Base-by-base conservation (phyloP, 2,797 vertebrate species). In the Momotus momota region DNA sequence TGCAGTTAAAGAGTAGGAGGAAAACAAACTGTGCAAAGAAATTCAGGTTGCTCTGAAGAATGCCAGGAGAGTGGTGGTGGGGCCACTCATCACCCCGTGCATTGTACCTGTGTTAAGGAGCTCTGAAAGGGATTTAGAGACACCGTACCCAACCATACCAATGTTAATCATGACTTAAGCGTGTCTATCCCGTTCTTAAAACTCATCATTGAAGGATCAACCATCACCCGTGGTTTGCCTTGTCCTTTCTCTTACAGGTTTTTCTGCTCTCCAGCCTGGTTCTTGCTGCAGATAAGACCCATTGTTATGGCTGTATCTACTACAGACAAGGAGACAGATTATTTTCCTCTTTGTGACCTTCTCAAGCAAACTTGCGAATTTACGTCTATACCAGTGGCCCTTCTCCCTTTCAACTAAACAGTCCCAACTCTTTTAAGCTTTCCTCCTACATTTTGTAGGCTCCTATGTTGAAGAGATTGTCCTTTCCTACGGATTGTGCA, bases 281-380 rank as follows among this genome's bases (percentile, higher is more conserved):
- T 94, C 52, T 64, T 1, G 3, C 45, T 57, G 75, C 67, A 72
- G 54, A 3, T 21, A 12, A 77, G 58, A 65, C 5, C 26, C 23
- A 0, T 26, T 48, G 16, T 8, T 62, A 35, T n/a, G 25, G 18
- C 3, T 55, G 14, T 45, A 20, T 9, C 23, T 49, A 25, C 31
- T 18, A 3, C 12, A 19, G 26, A 7, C 45, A 6, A 0, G 0
- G 40, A 15, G n/a, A 31, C 26, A 18, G n/a, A n/a, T 54, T 18
- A 17, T 51, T 81, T 11, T n/a, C 21, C 51, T 67, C 54, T 74
- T 84, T 71, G 25, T 46, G 75, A 31, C 40, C 54, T 78, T 74
- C 66, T 84, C 5, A 1, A 19, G 60, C 25, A 67, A n/a, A 33
- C 67, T 35, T 3, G 6, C 18, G 71, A 74, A 7, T 67, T 64